Evolutionary conservation across 2,797 vertebrate species (phyloP).

Genomic region (Tiaroga cobitis): DNA sequence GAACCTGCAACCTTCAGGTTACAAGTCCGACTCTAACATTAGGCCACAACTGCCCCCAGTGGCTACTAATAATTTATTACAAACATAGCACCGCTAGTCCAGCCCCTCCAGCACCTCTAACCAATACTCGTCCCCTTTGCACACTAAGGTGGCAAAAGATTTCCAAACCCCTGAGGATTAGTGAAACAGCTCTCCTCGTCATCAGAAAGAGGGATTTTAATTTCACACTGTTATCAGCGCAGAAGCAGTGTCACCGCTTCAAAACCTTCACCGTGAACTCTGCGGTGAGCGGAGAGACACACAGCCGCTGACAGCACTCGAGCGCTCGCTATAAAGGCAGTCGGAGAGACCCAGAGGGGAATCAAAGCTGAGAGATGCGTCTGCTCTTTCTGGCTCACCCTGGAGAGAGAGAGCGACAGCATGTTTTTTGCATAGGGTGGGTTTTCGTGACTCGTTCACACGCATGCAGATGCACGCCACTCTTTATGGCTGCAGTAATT

Average conservation of each 20-base stretch:
- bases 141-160: background rate
- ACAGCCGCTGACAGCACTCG: constrained; percentile 35
- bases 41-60: too few relatives aligned
- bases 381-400: constrained; percentile 32
- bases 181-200: constrained; percentile 38
- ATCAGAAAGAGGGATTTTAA: constrained; percentile 58
- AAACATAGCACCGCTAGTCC: background rate
- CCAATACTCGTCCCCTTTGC: background rate
- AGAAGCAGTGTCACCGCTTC: constrained; percentile 43
- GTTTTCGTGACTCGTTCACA: constrained; percentile 21
- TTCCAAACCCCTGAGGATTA: constrained; percentile 40
- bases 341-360: constrained; percentile 44
- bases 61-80: background rate
- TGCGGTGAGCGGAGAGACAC: constrained; percentile 28
- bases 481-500: constrained; percentile 46
- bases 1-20: too few relatives aligned
- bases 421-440: constrained; percentile 38
- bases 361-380: constrained; percentile 34
- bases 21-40: too few relatives aligned
- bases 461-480: background rate
- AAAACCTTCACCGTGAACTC: constrained; percentile 40
- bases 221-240: constrained; percentile 55
- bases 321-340: constrained; percentile 38
- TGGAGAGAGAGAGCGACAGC: constrained; percentile 4
- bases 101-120: background rate